Percentiles rank a stretch among this genome's conserved stretches.
Conservation (phyloP, 2,797 vertebrate species). For the Sparus aurata region DNA sequence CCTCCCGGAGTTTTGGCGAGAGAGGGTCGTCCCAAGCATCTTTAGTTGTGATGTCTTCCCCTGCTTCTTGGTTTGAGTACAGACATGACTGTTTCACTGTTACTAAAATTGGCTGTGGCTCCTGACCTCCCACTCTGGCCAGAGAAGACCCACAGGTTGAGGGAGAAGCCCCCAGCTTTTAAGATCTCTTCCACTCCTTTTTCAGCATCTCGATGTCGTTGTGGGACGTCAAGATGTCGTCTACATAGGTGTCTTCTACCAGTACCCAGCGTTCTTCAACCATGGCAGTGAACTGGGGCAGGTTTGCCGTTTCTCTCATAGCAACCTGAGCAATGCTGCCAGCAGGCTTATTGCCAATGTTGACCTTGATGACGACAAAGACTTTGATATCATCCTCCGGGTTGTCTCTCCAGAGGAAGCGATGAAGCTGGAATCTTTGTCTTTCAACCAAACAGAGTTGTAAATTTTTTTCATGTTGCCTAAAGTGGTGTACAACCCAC, state of each 20-base stretch:
- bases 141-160: background rate
- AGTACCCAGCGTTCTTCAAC: constrained; percentile 13
- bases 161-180: constrained; percentile 26
- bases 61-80: background rate
- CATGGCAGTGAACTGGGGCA: constrained; percentile 24
- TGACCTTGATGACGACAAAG: constrained; percentile 29
- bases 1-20: constrained; percentile 14
- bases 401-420: constrained; percentile 47
- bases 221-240: background rate
- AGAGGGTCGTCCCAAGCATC: constrained; percentile 32
- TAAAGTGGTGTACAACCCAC: constrained; percentile 10
- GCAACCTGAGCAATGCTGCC: constrained; percentile 12
- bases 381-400: constrained; percentile 13
- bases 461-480: constrained; percentile 37
- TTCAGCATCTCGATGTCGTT: background rate
- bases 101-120: background rate
- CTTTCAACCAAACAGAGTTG: constrained; percentile 40
- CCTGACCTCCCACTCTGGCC: background rate
- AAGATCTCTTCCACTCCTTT: constrained; percentile 25
- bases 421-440: constrained; percentile 33
- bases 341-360: constrained; percentile 1
- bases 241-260: constrained; percentile 20
- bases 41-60: background rate
- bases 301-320: constrained; percentile 18
- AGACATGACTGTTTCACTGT: background rate